Percentiles rank a stretch among this genome's conserved stretches.
phyloP scores from a whole-genome alignment of 2,888 invertebrate genomes.

The Teleogryllus oceanicus region DNA sequence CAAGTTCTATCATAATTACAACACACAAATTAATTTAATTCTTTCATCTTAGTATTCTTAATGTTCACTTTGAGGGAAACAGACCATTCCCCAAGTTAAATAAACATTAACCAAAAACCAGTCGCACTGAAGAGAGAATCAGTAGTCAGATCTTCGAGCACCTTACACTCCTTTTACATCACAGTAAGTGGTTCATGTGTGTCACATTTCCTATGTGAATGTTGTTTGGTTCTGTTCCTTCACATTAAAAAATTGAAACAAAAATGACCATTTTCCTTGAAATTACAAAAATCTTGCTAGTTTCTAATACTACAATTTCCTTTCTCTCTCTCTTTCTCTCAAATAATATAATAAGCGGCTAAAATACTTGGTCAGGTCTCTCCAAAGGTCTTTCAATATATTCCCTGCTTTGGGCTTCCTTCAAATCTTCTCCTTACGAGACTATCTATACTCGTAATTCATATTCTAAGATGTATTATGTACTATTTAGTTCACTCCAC shows the following conservation, averaged over 20 bases:
- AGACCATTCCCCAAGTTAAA: not conserved
- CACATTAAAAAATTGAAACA: not conserved
- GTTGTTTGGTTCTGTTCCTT: not conserved
- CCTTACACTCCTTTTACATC: not conserved
- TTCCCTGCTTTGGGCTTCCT: not conserved
- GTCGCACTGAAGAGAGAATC: not conserved
- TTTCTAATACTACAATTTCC: conserved; percentile 4
- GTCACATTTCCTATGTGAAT: conserved; percentile 8
- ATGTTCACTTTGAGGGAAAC: not conserved
- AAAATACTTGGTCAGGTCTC: conserved; percentile 18
- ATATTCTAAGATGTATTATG: not conserved
- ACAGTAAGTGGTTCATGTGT: not conserved
- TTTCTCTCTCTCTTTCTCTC: conserved; percentile 18
- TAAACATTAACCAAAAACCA: not conserved
- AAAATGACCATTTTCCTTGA: conserved; percentile 6
- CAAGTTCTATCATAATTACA: conserved; percentile 2
- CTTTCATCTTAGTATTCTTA: not conserved
- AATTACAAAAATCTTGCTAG: not conserved
- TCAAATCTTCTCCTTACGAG: not conserved
- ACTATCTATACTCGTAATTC: not conserved
- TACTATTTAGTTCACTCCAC: conserved; percentile 2
- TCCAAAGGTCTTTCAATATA: not conserved
- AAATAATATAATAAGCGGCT: not conserved
- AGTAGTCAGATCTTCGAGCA: not conserved
- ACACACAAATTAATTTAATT: not conserved